Conservation (phyloP, 2,888 invertebrate species). For the Linnaemya vulpina region DNA sequence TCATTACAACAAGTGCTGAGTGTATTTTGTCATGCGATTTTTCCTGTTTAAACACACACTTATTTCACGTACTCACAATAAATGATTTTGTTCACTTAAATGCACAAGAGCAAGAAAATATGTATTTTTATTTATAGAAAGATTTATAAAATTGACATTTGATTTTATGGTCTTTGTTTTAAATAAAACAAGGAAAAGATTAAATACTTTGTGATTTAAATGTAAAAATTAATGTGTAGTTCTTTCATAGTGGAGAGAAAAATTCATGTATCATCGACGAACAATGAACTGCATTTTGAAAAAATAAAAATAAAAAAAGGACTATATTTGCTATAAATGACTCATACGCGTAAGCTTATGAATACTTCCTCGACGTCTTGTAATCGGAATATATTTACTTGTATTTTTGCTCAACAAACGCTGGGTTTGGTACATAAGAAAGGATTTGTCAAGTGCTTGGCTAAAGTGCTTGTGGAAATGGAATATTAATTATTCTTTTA, state of each 20-base stretch:
- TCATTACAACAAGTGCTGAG: not conserved
- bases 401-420: too few species aligned
- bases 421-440: too few species aligned
- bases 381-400: too few species aligned
- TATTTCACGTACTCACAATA: not conserved
- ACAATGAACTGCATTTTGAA: constrained; percentile 44
- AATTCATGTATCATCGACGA: constrained; percentile 9
- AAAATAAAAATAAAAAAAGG: not conserved
- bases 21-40: constrained; percentile 29
- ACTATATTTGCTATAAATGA: not conserved
- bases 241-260: not conserved
- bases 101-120: not conserved
- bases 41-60: constrained; percentile 3
- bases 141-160: constrained; percentile 62
- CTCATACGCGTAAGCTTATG: not conserved
- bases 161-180: constrained; percentile 65
- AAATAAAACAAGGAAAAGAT: constrained; percentile 49
- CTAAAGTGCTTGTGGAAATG: too few species aligned
- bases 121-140: constrained; percentile 39
- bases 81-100: not conserved
- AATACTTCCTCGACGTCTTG: not conserved
- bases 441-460: too few species aligned
- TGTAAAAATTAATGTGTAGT: constrained; percentile 7
- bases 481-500: too few species aligned
- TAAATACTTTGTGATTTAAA: constrained; percentile 26